Conservation (phyloP, 2,797 vertebrate species). For the Balearica regulorum region DNA sequence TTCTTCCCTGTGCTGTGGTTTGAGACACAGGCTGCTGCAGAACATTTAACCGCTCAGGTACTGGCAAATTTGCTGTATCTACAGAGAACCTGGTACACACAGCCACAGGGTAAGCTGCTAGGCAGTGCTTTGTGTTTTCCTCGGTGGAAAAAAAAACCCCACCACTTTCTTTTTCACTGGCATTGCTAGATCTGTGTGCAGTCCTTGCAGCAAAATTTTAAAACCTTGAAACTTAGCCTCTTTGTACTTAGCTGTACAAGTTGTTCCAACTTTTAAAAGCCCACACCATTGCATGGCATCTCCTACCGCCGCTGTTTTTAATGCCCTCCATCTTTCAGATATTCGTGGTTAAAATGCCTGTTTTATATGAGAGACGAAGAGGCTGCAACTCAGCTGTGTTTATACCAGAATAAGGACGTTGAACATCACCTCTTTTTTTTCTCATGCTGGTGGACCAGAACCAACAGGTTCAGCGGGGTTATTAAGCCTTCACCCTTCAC, state of each 20-base stretch:
- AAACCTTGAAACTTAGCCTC: neutral
- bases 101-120: neutral
- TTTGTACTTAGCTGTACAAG: neutral
- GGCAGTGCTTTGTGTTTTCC: neutral
- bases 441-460: neutral
- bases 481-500: neutral
- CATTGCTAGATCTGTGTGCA: neutral
- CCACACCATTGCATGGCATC: neutral
- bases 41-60: neutral
- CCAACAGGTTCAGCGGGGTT: rapidly evolving
- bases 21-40: neutral
- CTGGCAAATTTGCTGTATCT: neutral
- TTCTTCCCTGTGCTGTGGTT: neutral
- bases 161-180: neutral
- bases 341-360: neutral
- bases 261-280: neutral
- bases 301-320: neutral
- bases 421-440: neutral
- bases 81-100: neutral
- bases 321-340: neutral
- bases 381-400: neutral
- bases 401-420: neutral
- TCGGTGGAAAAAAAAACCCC: neutral
- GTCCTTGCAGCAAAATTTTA: neutral
- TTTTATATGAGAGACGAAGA: neutral